phyloP scores from a whole-genome alignment of 2,797 vertebrate species.

The Acanthurus lineatus region DNA sequence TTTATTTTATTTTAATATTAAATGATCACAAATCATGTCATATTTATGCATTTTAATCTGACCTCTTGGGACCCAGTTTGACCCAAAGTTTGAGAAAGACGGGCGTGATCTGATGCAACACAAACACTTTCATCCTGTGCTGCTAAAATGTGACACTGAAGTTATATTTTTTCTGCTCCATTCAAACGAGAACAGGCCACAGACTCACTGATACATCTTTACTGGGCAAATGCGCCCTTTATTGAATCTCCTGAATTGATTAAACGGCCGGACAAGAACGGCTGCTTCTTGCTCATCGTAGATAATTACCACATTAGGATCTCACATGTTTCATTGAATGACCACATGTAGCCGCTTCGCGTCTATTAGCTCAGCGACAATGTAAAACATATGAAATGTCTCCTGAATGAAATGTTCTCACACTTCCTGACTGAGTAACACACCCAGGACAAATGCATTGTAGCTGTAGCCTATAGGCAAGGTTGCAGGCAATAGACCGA shows the following conservation, averaged over 20 bases:
- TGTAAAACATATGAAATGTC: background rate
- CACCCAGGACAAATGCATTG: constrained; percentile 23
- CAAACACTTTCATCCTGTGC: background rate
- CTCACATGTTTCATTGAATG: background rate
- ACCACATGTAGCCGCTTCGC: background rate
- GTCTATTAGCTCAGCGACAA: background rate
- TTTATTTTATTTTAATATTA: too few species aligned
- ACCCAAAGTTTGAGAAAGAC: too few species aligned
- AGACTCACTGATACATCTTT: background rate
- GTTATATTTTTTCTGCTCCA: background rate
- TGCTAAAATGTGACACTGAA: background rate
- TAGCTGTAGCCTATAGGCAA: constrained; percentile 33
- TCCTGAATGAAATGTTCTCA: constrained; percentile 25
- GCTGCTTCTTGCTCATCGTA: background rate
- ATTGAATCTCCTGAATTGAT: background rate
- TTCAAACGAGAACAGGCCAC: too few species aligned
- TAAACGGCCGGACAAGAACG: background rate
- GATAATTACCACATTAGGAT: background rate
- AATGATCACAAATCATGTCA: too few species aligned
- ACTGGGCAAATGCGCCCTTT: background rate
- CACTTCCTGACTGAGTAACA: background rate
- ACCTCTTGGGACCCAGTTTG: too few species aligned
- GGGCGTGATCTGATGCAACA: too few species aligned
- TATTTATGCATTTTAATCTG: too few species aligned
- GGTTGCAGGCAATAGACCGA: constrained; percentile 17